Base-by-base conservation (phyloP, 1,140 invertebrate genomes). In the Meloidogyne floridensis region DNA sequence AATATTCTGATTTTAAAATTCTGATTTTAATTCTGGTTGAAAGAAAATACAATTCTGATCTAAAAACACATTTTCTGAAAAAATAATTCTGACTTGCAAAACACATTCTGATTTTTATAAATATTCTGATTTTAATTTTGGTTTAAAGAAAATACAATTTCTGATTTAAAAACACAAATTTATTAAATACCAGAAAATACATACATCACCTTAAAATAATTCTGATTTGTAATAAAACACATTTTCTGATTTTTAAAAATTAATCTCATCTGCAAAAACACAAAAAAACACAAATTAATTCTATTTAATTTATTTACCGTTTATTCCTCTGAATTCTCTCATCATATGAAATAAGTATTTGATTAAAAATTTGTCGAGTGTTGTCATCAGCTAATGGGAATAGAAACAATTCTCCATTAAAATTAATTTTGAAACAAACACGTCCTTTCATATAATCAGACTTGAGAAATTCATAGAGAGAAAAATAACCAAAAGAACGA, bases 371-470 rank as follows among this genome's bases (percentile, higher is more conserved):
- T n/a, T 2, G 6, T 65, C 10, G 4, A 65, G 59, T 65, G 5
- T 65, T 65, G 2, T 65, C 59, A n/a, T 65, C 59, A 6, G n/a
- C 15, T 6, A 6, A 4, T 65, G 59, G 59, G 6, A 65, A 65
- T n/a, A 65, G 15, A 65, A 5, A 11, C n/a, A 65, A 65, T n/a
- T 80, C 72, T 8, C 72, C 69, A 51, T 47, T 80, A 32, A 72
- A n/a, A 42, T 3, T 42, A 56, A 75, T 43, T 32, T 53, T 32
- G 5, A 72, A 42, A 13, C 13, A 43, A 7, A 80, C 72, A 18
- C 73, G 75, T 32, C n/a, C 53, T 18, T 77, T 77, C 75, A 77
- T 77, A 43, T 77, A 77, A 43, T 77, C 75, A 42, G 75, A 77
- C 3, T 56, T 47, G 0, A 77, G 75, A 43, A 77, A 77, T 8